phyloP scores from a whole-genome alignment of 2,113 vertebrate genomes.

The Boleophthalmus pectinirostris region DNA sequence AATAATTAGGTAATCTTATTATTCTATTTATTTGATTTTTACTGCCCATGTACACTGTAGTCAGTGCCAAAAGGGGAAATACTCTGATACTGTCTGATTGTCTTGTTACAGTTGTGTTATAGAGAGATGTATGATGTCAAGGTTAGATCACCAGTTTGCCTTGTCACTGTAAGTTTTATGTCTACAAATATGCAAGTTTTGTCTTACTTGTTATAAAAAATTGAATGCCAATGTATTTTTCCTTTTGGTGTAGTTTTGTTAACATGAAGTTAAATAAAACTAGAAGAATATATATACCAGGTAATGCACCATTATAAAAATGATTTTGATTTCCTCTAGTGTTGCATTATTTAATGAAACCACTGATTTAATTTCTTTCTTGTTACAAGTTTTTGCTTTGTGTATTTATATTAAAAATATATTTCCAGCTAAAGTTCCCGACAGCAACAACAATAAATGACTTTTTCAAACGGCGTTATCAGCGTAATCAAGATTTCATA shows the following conservation, averaged over 20 bases:
- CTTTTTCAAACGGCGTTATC: neutral
- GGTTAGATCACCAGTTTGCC: neutral
- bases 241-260: neutral
- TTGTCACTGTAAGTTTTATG: neutral
- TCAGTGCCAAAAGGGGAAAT: neutral
- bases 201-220: neutral
- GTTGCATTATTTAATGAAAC: neutral
- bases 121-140: neutral
- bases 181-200: constrained; percentile 3
- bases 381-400: neutral
- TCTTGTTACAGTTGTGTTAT: neutral
- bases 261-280: neutral
- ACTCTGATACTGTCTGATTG: neutral
- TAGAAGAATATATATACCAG: neutral
- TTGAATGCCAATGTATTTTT: neutral
- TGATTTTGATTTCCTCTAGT: neutral
- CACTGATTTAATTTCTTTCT: neutral
- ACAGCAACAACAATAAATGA: neutral
- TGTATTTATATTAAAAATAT: neutral
- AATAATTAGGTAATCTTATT: no score
- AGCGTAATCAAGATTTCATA: neutral
- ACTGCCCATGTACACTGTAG: no score
- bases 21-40: no score
- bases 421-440: neutral
- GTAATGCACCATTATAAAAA: neutral